Percentiles rank a stretch among this genome's conserved stretches.
phyloP scores from a whole-genome alignment of 2,797 vertebrate genomes.

The Chromis chromis region DNA sequence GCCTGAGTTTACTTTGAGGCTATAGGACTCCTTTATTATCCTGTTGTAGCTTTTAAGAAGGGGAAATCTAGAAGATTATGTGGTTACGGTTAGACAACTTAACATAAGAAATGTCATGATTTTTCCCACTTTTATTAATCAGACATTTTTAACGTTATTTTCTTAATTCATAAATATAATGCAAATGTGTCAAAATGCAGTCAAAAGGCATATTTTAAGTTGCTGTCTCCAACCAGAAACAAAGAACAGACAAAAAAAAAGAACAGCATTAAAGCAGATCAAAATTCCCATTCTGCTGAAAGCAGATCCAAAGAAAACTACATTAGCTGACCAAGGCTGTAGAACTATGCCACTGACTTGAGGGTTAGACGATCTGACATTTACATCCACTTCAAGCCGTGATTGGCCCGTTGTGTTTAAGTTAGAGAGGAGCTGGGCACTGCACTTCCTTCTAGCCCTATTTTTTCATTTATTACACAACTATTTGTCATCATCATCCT shows the following conservation, averaged over 20 bases:
- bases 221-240: not conserved
- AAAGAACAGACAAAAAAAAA: not conserved
- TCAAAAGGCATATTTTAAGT: not conserved
- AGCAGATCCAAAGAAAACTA: not conserved
- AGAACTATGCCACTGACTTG: not conserved
- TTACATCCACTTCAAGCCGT: not conserved
- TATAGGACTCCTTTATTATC: not conserved
- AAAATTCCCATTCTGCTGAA: not conserved
- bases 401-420: not conserved
- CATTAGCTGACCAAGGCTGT: fast-evolving
- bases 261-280: not conserved
- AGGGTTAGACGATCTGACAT: conserved; percentile 1
- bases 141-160: too few species aligned
- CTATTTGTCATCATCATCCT: not conserved
- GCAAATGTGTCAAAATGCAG: not conserved
- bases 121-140: not conserved
- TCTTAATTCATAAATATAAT: too few species aligned
- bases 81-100: too few species aligned
- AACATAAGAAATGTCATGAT: too few species aligned
- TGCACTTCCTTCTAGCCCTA: conserved; percentile 1
- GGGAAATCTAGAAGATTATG: not conserved
- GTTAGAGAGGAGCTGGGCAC: not conserved
- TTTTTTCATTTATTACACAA: not conserved
- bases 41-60: not conserved
- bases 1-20: not conserved